A percentile compares a stretch with the other conserved stretches of the same genome.
Conservation (phyloP, 2,113 vertebrate genomes). For the Oncorhynchus gorbuscha region DNA sequence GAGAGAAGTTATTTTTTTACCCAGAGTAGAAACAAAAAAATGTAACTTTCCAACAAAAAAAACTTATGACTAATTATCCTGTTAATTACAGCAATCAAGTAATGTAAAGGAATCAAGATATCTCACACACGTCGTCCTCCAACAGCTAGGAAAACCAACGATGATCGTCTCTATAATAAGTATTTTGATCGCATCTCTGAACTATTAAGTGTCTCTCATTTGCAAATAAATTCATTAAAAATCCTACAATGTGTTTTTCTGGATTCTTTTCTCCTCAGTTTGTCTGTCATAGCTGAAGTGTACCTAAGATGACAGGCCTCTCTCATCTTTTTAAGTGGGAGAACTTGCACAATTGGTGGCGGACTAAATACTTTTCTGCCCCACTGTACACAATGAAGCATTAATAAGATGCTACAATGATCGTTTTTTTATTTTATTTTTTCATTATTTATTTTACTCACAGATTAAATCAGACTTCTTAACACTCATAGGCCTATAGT, state of each 20-base stretch:
- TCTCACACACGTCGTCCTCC: background rate
- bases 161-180: background rate
- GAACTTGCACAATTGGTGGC: too few species aligned
- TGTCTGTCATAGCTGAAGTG: too few species aligned
- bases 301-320: too few species aligned
- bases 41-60: background rate
- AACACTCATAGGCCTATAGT: too few species aligned
- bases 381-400: background rate
- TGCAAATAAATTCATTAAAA: too few species aligned
- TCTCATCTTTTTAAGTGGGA: too few species aligned
- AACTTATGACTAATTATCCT: background rate
- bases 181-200: background rate
- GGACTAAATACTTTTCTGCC: too few species aligned
- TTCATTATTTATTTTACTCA: background rate
- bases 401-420: background rate
- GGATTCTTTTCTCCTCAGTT: too few species aligned
- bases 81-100: constrained; percentile 6
- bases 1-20: background rate
- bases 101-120: background rate
- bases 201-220: background rate
- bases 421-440: background rate
- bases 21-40: background rate
- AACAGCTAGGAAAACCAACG: background rate
- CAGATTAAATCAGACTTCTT: background rate
- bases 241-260: too few species aligned